Percentiles rank a stretch among this genome's conserved stretches.
Conservation (phyloP, 2,797 vertebrate species). For the Megaceryle alcyon region DNA sequence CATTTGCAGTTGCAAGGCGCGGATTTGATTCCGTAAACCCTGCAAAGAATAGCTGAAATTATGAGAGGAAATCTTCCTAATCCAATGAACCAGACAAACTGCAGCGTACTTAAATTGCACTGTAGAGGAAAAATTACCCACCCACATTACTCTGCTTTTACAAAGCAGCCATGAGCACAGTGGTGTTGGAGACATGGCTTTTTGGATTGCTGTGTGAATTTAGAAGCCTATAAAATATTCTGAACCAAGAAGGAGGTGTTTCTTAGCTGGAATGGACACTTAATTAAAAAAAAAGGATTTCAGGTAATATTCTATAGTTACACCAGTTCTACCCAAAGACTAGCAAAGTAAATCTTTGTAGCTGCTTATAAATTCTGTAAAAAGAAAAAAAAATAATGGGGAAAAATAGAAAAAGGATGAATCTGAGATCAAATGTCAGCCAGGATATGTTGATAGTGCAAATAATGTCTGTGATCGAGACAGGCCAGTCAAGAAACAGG, state of each 20-base stretch:
- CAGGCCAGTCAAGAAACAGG: not conserved
- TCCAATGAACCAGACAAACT: rapidly evolving
- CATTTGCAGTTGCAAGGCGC: not conserved
- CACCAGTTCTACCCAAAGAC: not conserved
- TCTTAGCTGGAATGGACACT: not conserved
- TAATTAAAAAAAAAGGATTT: not conserved
- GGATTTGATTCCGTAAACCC: not conserved
- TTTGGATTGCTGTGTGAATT: not conserved
- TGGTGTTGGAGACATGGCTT: not conserved
- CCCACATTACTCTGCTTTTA: rapidly evolving
- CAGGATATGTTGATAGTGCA: not conserved
- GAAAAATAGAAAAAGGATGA: not conserved
- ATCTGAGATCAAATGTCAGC: not conserved
- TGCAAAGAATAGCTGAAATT: not conserved
- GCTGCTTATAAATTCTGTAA: not conserved
- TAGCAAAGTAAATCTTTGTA: not conserved
- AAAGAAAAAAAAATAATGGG: not conserved
- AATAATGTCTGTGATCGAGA: not conserved
- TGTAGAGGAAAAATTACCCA: not conserved
- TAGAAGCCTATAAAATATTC: not conserved
- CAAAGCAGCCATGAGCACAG: rapidly evolving
- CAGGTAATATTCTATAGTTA: not conserved
- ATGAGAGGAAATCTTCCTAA: not conserved
- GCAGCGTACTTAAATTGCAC: rapidly evolving
- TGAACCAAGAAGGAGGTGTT: not conserved